phyloP scores from a whole-genome alignment of 2,797 vertebrate species.

The Oreortyx pictus region DNA sequence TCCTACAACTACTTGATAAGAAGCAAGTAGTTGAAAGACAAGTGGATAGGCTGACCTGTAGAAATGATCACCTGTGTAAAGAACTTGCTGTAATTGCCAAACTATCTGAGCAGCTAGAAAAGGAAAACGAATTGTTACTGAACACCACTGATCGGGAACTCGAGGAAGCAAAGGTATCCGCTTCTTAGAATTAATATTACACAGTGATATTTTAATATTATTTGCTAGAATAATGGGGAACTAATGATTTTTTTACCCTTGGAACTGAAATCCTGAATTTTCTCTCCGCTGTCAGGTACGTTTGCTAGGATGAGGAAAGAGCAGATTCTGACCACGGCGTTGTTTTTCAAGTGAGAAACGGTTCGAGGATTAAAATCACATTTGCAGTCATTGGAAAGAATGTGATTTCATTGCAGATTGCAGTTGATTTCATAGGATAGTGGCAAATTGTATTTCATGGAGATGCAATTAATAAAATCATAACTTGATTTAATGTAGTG shows the following conservation, averaged over 20 bases:
- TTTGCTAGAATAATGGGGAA: neutral
- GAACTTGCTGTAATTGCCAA: conserved; percentile 77
- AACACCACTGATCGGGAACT: conserved; percentile 71
- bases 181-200: conserved; percentile 7
- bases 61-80: conserved; percentile 76
- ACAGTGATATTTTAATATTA: neutral
- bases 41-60: conserved; percentile 69
- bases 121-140: conserved; percentile 72
- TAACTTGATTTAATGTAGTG: neutral
- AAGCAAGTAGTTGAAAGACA: conserved; percentile 70
- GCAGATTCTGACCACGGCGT: neutral
- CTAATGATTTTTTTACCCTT: neutral
- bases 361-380: neutral
- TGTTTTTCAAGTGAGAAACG: neutral
- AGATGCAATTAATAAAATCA: neutral
- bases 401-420: neutral
- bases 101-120: conserved; percentile 73
- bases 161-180: conserved; percentile 77
- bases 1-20: conserved; percentile 72
- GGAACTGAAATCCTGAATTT: neutral
- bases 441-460: neutral
- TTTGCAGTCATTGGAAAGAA: neutral
- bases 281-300: neutral
- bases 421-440: neutral
- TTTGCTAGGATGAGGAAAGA: neutral